Base-by-base conservation (phyloP, 1,140 invertebrate species). In the Diachasmimorpha longicaudata region DNA sequence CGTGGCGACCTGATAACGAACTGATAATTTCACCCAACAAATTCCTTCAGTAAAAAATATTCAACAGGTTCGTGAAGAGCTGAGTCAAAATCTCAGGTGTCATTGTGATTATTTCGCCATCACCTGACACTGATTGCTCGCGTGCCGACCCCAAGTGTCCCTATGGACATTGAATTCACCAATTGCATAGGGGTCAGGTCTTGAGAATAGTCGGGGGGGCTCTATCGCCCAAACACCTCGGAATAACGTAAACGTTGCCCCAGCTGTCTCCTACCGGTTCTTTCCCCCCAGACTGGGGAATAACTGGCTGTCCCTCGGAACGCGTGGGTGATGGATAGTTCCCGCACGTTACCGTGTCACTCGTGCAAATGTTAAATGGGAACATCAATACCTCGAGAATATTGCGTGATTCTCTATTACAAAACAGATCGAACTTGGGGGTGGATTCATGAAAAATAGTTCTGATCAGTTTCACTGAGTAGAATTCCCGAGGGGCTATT, bases 321-420 rank as follows among this genome's bases (percentile, higher is more conserved):
- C 84, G 84, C 83, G 87, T 86, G 85, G 87, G 87, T 88, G 87
- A 88, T 88, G 85, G 87, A 88, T 88, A 85, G 85, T 86, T n/a
- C 80, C 81, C 44, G 36, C 19, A 36, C 21, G 78, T 82, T 80
- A 83, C 81, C 80, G 83, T 83, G 81, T 81, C 82, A 83, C 73
- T 80, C 79, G 79, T 77, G 79, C 81, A 78, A 81, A 82, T 77
- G 77, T 80, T 82, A 80, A 82, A 84, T 78, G 76, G 76, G 72
- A 69, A 31, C 70, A 79, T 76, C 77, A 82, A 79, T 68, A 76
- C 39, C 16, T 13, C 58, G 19, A n/a, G n/a, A n/a, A 63, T 63
- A 46, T 52, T 48, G 44, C 70, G 70, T 36, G 48, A 72, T 16
- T 37, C 48, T 72, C 23, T 37, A 58, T 58, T 52, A 48, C 44